phyloP scores from a whole-genome alignment of 2,888 invertebrate species.

The Trissolcus japonicus region DNA sequence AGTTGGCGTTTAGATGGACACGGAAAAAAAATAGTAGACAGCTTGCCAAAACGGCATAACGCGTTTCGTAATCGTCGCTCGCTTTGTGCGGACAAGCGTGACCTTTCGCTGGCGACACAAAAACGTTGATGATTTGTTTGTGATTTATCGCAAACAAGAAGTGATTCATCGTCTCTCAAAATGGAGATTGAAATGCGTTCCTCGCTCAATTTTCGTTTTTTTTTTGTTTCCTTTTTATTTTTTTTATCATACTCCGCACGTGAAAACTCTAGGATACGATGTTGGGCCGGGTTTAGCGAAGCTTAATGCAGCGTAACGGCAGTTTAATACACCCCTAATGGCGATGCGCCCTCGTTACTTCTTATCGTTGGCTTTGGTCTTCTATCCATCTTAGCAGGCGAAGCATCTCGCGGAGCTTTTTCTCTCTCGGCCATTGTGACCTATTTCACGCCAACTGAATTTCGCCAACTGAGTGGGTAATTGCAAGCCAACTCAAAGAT shows the following conservation, averaged over 20 bases:
- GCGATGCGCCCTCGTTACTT: conserved; percentile 46
- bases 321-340: conserved; percentile 50
- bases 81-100: conserved; percentile 31
- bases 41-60: conserved; percentile 33
- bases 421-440: conserved; percentile 42
- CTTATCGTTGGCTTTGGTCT: conserved; percentile 42
- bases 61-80: conserved; percentile 23
- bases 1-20: too few species aligned
- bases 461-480: conserved; percentile 38
- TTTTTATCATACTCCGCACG: background rate
- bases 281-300: conserved; percentile 1
- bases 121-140: conserved; percentile 20
- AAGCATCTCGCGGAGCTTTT: conserved; percentile 31
- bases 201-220: background rate
- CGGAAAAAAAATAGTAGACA: background rate
- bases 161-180: conserved; percentile 28
- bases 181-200: background rate
- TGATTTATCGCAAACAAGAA: conserved; percentile 27
- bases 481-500: conserved; percentile 42
- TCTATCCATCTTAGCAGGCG: conserved; percentile 34
- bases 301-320: conserved; percentile 42
- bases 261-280: background rate
- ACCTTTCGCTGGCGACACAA: conserved; percentile 22
- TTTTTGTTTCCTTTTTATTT: background rate
- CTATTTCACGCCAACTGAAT: conserved; percentile 52